A percentile compares a stretch with the other conserved stretches of the same genome.
phyloP scores from a whole-genome alignment of 2,113 vertebrate genomes.

The Stictonetta naevosa region DNA sequence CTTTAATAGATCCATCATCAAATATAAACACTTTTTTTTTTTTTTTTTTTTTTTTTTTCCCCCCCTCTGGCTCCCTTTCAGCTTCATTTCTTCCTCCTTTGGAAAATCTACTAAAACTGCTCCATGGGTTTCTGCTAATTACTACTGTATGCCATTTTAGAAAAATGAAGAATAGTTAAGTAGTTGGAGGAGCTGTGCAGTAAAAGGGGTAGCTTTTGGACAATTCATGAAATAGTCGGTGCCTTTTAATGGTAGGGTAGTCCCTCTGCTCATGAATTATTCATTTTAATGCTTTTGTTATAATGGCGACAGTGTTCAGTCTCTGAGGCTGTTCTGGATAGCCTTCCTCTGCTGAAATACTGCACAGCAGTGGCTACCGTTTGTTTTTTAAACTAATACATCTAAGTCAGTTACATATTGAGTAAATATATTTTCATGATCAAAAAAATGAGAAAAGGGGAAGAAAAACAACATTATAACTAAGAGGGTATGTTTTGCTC shows the following conservation, averaged over 20 bases:
- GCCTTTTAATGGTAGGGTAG: constrained; percentile 59
- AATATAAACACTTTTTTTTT: background rate
- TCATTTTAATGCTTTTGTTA: constrained; percentile 77
- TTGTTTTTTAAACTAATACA: constrained; percentile 67
- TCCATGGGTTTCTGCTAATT: constrained; percentile 11
- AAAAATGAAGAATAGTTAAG: constrained; percentile 35
- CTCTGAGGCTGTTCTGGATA: constrained; percentile 66
- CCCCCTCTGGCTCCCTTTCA: background rate
- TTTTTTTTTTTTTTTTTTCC: background rate
- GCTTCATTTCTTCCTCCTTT: background rate
- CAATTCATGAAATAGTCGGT: constrained; percentile 43
- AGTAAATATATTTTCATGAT: background rate
- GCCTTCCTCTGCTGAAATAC: constrained; percentile 68
- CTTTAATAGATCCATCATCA: background rate
- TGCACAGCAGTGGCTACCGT: constrained; percentile 54
- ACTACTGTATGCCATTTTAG: constrained; percentile 4
- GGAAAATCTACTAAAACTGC: background rate
- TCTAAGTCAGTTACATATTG: background rate
- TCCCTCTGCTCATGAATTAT: constrained; percentile 73
- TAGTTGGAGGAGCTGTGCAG: constrained; percentile 33
- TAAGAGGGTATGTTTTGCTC: background rate
- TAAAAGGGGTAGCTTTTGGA: constrained; percentile 30
- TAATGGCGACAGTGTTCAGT: constrained; percentile 73
- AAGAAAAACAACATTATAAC: background rate
- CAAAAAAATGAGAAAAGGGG: background rate